phyloP scores from a whole-genome alignment of 1,140 invertebrate genomes.

The Lepidurus arcticus region DNA sequence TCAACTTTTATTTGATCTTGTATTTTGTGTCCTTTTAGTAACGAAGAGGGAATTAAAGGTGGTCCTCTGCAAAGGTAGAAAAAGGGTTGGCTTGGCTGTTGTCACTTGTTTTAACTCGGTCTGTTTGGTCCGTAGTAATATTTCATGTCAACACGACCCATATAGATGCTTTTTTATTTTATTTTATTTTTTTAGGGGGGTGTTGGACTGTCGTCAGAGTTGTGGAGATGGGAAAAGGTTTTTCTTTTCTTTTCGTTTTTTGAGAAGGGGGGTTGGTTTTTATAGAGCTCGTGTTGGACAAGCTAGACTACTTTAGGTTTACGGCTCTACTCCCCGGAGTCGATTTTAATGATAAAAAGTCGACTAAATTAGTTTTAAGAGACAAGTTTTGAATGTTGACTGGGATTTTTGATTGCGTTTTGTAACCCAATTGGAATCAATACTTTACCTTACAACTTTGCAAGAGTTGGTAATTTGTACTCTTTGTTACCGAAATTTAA shows the following conservation, averaged over 20 bases:
- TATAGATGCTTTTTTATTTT: conserved; percentile 8
- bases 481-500: too few relatives aligned
- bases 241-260: not conserved
- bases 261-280: not conserved
- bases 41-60: not conserved
- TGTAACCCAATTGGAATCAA: too few relatives aligned
- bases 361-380: not conserved
- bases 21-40: not conserved
- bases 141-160: conserved; percentile 10
- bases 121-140: not conserved
- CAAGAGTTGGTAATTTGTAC: too few relatives aligned
- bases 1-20: not conserved
- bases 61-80: not conserved
- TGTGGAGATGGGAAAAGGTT: not conserved
- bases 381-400: too few relatives aligned
- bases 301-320: conserved; percentile 16
- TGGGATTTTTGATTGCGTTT: too few relatives aligned
- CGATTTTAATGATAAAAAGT: not conserved
- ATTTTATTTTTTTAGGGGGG: not conserved
- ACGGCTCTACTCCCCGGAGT: not conserved
- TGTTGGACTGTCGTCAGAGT: not conserved
- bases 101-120: not conserved
- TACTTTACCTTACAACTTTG: too few relatives aligned
- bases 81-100: conserved; percentile 7
- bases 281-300: conserved; percentile 14